phyloP scores from a whole-genome alignment of 2,797 vertebrate genomes.

The Alca torda region DNA sequence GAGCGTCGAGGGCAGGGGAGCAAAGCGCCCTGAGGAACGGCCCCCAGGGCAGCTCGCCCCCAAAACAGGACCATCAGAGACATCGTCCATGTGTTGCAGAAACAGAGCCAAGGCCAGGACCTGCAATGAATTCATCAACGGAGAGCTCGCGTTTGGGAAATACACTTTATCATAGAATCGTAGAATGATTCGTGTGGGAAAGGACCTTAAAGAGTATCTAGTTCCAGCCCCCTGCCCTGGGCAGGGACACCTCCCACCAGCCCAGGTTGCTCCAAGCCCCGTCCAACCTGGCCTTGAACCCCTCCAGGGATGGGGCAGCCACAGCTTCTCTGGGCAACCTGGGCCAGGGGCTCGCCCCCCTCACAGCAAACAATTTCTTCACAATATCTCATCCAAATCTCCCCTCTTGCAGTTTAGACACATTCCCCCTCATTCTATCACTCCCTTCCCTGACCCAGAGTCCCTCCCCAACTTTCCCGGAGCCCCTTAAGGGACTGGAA shows the following conservation, averaged over 20 bases:
- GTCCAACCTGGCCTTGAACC: neutral
- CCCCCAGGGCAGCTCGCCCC: accelerated
- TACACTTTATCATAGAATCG: neutral
- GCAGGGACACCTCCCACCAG: neutral
- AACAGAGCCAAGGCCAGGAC: neutral
- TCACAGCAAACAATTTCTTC: no score
- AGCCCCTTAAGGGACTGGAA: no score
- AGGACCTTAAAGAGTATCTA: neutral
- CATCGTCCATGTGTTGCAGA: neutral
- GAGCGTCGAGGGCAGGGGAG: neutral
- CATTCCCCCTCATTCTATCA: no score
- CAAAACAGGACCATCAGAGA: accelerated
- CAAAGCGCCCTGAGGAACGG: accelerated
- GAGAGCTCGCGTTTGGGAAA: neutral
- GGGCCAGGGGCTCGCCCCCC: no score
- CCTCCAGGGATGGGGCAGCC: neutral
- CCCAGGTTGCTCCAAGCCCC: neutral
- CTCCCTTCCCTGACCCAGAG: no score
- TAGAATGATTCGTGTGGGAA: neutral
- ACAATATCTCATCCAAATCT: no score
- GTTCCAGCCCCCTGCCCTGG: neutral
- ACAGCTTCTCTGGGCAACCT: no score
- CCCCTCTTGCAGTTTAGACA: no score
- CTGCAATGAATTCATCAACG: accelerated
- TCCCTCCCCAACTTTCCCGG: no score